Evolutionary conservation across 1,140 invertebrate genomes (phyloP), one percentile per base, ranked within the genome.

Genomic region (Drosophila biarmipes): DNA sequence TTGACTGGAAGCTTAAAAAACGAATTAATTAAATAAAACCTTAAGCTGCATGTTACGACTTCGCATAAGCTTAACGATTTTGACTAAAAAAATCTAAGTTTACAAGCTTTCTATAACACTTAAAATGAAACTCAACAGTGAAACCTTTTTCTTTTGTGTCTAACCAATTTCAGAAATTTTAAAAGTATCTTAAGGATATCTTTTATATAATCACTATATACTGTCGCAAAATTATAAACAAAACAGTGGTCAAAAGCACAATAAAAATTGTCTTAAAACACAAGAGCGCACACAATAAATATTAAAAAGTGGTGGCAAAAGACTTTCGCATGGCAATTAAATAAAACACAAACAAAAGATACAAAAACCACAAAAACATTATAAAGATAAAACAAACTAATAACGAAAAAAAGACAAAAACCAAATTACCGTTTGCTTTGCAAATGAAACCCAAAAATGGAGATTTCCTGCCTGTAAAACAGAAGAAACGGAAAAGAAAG

Each of bases 381-480:
- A 71, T 38, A 46, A 54, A 68, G 24, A 46, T 45, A 61, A 52
- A 59, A 75, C 58, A 43, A 58, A 53, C 64, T 66, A 66, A 31
- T 64, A 62, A 79, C 34, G 49, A 53, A 72, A 27, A 59, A 63
- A 57, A 61, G 63, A 59, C 42, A 53, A 54, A 64, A 78, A 74
- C 49, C 43, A 91, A 81, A 78, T 91, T 91, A 91, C 90, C 90
- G 90, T 91, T 91, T 80, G 90, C 84, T 90, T 91, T 91, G 86
- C 90, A 91, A 91, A 91, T 91, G 67, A 91, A 91, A 87, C 90
- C 90, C 90, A 91, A 91, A 91, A 91, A 91, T 80, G 90, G 90
- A 78, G 90, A 91, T 91, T 91, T 91, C 90, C 90, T 91, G 90
- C 90, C 90, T 91, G 90, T 80, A 85, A 90, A 79, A 78, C 76